These are phyloP conservation scores for Centropus unirufus DNA, from an alignment of 2,113 vertebrate species.

Conservation along the genomic window DNA sequence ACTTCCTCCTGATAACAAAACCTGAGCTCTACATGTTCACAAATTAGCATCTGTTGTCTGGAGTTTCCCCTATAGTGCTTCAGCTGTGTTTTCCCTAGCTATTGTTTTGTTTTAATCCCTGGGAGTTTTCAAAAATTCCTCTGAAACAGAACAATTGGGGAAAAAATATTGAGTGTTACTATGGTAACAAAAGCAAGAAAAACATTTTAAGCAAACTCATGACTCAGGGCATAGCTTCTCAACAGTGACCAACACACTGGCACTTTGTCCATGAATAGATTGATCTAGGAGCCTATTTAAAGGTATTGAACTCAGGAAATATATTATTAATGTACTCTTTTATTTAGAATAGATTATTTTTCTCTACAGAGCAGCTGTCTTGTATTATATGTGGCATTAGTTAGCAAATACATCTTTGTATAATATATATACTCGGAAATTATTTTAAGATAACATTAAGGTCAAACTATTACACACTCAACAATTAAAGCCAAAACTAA, in stretches of 20 bases:
- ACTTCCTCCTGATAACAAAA: conserved; percentile 30
- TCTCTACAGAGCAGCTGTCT: not conserved
- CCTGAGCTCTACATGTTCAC: not conserved
- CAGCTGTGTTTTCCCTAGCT: not conserved
- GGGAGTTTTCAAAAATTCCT: conserved; percentile 22
- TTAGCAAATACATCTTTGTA: not conserved
- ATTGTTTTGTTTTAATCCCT: conserved; percentile 13
- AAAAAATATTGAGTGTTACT: not conserved
- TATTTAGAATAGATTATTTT: not conserved
- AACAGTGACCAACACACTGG: rapidly evolving
- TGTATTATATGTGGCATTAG: not conserved
- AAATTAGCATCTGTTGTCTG: conserved; percentile 5
- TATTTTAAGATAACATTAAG: not conserved
- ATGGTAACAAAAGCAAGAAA: not conserved
- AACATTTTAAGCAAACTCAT: not conserved
- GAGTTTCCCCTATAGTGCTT: not conserved
- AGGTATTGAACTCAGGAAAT: not conserved
- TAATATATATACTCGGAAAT: not conserved
- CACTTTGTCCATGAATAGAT: not conserved
- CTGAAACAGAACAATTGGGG: not conserved
- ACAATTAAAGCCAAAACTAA: not conserved
- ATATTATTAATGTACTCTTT: not conserved
- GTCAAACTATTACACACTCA: not conserved
- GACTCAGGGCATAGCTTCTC: not conserved
- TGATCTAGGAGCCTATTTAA: not conserved